phyloP scores from a whole-genome alignment of 2,888 invertebrate species.

The Amphipyra tragopoginis region DNA sequence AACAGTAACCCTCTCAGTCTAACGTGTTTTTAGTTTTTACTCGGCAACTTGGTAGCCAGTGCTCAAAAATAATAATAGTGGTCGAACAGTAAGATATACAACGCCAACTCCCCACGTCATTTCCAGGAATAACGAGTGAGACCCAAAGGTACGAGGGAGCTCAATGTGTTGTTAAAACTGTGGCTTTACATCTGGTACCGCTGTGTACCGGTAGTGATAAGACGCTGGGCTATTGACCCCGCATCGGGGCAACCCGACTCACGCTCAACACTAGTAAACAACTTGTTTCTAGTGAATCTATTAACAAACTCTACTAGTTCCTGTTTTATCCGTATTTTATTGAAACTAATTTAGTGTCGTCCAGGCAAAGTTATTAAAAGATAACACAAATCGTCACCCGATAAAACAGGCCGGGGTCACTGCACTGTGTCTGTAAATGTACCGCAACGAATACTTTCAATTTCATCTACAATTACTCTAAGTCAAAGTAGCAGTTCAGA shows the following conservation, averaged over 20 bases:
- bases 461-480: background rate
- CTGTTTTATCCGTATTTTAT: background rate
- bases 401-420: background rate
- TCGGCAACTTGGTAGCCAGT: too few relatives aligned
- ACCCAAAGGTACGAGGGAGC: background rate
- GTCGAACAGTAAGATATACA: too few relatives aligned
- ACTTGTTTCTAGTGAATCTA: background rate
- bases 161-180: slow-evolving; percentile 1
- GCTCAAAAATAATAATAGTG: too few relatives aligned
- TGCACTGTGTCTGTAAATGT: background rate
- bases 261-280: background rate
- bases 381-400: background rate
- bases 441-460: background rate
- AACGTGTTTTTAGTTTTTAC: too few relatives aligned
- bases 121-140: background rate
- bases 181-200: slow-evolving; percentile 1
- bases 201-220: slow-evolving; percentile 27
- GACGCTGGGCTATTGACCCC: slow-evolving; percentile 32
- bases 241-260: slow-evolving; percentile 6
- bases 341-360: background rate
- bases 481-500: background rate
- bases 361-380: too few relatives aligned
- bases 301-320: background rate
- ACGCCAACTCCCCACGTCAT: background rate
- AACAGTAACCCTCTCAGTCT: too few relatives aligned